A percentile compares a stretch with the other conserved stretches of the same genome.
phyloP scores from a whole-genome alignment of 92 coral and sea anemone genomes.

The Montipora capitata region DNA sequence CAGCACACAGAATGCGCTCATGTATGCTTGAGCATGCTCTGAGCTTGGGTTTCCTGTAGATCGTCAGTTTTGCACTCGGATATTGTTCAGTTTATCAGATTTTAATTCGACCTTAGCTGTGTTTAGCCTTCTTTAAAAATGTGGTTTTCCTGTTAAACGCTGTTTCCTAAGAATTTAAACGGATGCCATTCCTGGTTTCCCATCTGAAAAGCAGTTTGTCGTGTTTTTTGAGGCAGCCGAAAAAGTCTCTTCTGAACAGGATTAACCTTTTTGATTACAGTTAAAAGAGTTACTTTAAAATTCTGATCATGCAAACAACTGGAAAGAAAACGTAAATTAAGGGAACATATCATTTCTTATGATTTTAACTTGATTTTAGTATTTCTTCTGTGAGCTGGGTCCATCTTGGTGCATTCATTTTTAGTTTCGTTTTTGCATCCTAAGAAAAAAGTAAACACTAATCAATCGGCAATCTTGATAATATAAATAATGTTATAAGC shows the following conservation, averaged over 20 bases:
- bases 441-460: background rate
- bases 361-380: too few species aligned
- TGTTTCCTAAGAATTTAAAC: background rate
- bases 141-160: background rate
- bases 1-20: too few species aligned
- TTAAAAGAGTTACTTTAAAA: background rate
- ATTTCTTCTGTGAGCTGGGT: background rate
- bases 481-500: background rate
- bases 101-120: background rate
- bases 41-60: background rate
- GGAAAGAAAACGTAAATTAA: too few species aligned
- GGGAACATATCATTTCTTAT: too few species aligned
- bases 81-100: background rate
- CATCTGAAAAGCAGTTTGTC: background rate
- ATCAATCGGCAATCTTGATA: background rate
- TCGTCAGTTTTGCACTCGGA: background rate
- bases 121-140: constrained; percentile 1
- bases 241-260: too few species aligned
- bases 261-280: too few species aligned
- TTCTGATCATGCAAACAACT: background rate
- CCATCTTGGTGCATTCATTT: background rate
- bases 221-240: background rate
- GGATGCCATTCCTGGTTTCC: background rate
- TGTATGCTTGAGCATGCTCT: too few species aligned
- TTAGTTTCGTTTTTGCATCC: background rate